Evolutionary conservation across 2,113 vertebrate genomes (phyloP), one percentile per base, ranked within the genome.

Genomic region (Phoenicopterus ruber): DNA sequence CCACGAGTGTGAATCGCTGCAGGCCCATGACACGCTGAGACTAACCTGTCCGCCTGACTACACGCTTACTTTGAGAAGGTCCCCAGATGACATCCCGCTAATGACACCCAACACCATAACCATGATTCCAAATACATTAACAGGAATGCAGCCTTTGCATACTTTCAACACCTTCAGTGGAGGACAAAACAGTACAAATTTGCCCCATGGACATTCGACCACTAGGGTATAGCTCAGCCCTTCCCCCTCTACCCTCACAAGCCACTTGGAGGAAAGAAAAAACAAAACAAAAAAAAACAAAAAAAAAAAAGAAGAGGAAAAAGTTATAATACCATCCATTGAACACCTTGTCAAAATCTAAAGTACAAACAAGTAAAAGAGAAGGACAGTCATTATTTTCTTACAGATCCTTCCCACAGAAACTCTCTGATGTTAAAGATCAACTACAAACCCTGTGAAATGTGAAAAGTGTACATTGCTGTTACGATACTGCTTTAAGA

Each of bases 71-170:
- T 97, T 99, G 87, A 98, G 99, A 58, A 98, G 99, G 18, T 99
- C 99, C 1, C 99, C 99, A 0, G 99, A 99, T 4, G 99, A 99
- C 88, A 98, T 99, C 74, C 99, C 99, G 0, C 98, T 99, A 76
- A 99, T 99, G 99, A 98, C 99, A 2, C 98, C 99, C 81, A 99
- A 99, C 97, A 99, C 99, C 97, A 99, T 99, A 98, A 99, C 99
- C 93, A 99, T 99, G 99, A 99, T 99, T 94, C 99, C 99, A 71
- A 99, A 99, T 97, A 98, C 99, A 3, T 98, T 99, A 96, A 98
- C 98, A 89, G 98, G 98, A 74, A 99, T 99, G 98, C 99, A 99
- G 91, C 99, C 99, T 19, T 95, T 99, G 97, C 99, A 99, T 98
- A 99, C 99, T 61, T 99, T 99, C 98, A 99, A 99, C 88, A 98